Base-by-base conservation (phyloP, 2,113 vertebrate genomes). In the Periophthalmus modestus region DNA sequence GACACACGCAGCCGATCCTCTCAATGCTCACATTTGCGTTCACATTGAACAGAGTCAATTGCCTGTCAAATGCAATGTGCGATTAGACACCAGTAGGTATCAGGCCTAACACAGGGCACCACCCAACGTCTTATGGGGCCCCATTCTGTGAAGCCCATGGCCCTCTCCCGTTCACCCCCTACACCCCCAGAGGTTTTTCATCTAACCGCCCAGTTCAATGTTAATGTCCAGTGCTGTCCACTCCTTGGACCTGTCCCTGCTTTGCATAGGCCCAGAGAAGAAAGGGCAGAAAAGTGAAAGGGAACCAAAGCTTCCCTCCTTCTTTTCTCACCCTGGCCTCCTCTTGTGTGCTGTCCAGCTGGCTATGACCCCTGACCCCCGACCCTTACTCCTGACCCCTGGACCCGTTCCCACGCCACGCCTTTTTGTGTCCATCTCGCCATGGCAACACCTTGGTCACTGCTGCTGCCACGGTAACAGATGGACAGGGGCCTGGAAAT, bases 321-420 rank as follows among this genome's bases (percentile, higher is more conserved):
- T 78, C 83, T 93, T 93, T 94, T 93, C 92, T 93, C 92, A 94
- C 92, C 93, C 90, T 69, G 79, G 75, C 88, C 92, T 92, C 84
- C 89, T 90, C 93, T 92, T 93, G 89, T 92, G 85, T 93, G 92
- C 88, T 93, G 93, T 93, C 93, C 94, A 94, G 93, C 93, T 94
- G 93, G 87, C 91, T 93, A 88, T 89, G 90, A 94, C 94, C 93
- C 82, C 71, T 91, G 89, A 93, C 88, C 93, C 80, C 72, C 72
- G 87, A 92, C 90, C 92, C 90, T 94, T 85, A 93, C 90, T 93
- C 89, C 89, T 94, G 92, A 94, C 92, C 93, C 90, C 85, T 92
- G 91, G 91, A 92, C 88, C 87, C 78, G 85, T 94, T 94, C 94
- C 94, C 94, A 94, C 93, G 94, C 91, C 92, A 93, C 93, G 86